Percentiles rank a stretch among this genome's conserved stretches.
phyloP scores from a whole-genome alignment of 2,113 vertebrate species.

The Ciconia boyciana region DNA sequence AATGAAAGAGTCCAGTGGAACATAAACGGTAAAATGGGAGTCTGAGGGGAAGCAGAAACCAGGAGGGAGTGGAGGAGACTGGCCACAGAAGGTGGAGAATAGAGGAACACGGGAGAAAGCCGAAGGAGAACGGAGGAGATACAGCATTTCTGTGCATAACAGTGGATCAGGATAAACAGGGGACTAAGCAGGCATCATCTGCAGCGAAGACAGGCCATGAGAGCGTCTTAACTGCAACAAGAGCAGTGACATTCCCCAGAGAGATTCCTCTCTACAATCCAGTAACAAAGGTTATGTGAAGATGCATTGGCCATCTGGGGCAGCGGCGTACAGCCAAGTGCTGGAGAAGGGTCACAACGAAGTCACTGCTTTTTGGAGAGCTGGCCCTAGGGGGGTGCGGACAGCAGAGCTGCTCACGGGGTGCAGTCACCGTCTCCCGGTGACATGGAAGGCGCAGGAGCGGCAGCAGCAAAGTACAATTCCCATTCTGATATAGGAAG shows the following conservation, averaged over 20 bases:
- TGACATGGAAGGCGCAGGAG: not conserved
- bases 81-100: not conserved
- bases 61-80: not conserved
- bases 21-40: fast-evolving
- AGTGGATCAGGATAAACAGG: not conserved
- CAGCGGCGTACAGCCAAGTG: not conserved
- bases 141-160: fast-evolving
- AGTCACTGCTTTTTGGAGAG: not conserved
- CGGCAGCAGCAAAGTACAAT: not conserved
- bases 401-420: not conserved
- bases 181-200: not conserved
- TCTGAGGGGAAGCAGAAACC: not conserved
- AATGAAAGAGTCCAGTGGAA: not conserved
- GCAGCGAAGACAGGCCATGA: not conserved
- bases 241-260: not conserved
- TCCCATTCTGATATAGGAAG: not conserved
- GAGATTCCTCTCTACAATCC: not conserved
- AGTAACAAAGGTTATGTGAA: not conserved
- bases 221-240: not conserved
- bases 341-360: not conserved
- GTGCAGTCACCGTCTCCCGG: not conserved
- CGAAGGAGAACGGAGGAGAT: not conserved
- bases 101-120: not conserved
- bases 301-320: not conserved
- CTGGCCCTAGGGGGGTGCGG: not conserved